A percentile compares a stretch with the other conserved stretches of the same genome.
These are phyloP conservation scores for Lapara coniferarum DNA, from an alignment of 2,888 invertebrate species.

Conservation along the genomic window DNA sequence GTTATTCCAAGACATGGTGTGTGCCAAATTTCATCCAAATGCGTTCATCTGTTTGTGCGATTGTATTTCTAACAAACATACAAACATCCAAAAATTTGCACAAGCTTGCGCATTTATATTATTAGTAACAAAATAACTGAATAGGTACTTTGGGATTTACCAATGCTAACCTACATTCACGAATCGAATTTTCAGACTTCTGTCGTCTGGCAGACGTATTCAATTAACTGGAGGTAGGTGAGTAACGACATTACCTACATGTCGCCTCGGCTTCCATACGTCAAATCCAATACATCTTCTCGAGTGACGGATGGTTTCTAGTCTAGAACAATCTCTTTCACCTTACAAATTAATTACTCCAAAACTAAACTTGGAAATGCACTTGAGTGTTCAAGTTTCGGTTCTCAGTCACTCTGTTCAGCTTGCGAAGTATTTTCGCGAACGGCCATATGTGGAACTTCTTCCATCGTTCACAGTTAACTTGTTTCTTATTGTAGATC, in stretches of 20 bases:
- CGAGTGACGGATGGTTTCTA: slow-evolving; percentile 48
- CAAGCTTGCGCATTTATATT: neutral
- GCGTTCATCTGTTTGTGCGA: no score
- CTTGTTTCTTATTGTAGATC: neutral
- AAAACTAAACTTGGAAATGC: slow-evolving; percentile 53
- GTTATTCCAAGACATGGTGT: no score
- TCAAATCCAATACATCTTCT: slow-evolving; percentile 44
- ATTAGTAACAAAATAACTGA: neutral
- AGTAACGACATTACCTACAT: slow-evolving; percentile 55
- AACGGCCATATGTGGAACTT: slow-evolving; percentile 20
- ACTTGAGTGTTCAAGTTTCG: slow-evolving; percentile 53
- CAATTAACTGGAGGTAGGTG: slow-evolving; percentile 55
- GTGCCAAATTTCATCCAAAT: no score
- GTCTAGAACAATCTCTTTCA: slow-evolving; percentile 45
- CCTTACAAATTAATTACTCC: slow-evolving; percentile 54
- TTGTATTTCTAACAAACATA: neutral
- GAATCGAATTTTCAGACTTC: slow-evolving; percentile 50
- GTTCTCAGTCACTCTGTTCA: slow-evolving; percentile 56
- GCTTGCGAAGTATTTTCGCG: slow-evolving; percentile 31
- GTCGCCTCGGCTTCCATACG: slow-evolving; percentile 44
- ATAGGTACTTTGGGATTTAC: slow-evolving; percentile 2
- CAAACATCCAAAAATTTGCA: neutral
- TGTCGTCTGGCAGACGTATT: slow-evolving; percentile 50
- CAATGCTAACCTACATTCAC: slow-evolving; percentile 36
- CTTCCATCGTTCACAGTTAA: neutral